Conservation (phyloP, 2,797 vertebrate genomes). For the Cyprinodon diabolis region DNA sequence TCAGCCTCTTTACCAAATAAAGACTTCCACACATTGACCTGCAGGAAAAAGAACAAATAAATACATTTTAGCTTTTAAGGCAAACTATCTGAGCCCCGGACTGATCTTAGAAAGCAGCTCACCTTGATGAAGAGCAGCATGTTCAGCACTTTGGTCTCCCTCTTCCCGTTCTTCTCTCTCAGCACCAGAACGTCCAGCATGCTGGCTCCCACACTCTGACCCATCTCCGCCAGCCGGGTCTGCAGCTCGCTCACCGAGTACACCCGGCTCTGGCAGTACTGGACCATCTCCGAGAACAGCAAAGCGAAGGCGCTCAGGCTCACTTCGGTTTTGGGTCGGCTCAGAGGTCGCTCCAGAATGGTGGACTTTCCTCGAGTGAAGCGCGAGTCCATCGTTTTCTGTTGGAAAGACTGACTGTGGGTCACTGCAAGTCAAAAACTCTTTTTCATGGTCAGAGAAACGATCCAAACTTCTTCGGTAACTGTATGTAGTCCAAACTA, state of each 20-base stretch:
- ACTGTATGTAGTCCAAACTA: too few relatives aligned
- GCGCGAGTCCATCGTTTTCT: slow-evolving; percentile 86
- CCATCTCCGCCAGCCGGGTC: slow-evolving; percentile 88
- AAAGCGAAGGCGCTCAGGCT: slow-evolving; percentile 91
- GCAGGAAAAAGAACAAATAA: neutral
- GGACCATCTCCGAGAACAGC: slow-evolving; percentile 95
- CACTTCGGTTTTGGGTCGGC: slow-evolving; percentile 88
- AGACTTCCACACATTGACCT: slow-evolving; percentile 87
- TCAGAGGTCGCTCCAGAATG: slow-evolving; percentile 88
- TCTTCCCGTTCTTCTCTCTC: slow-evolving; percentile 88
- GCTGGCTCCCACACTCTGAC: slow-evolving; percentile 89
- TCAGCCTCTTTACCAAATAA: slow-evolving; percentile 94
- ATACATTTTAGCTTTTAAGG: neutral
- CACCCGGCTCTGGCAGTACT: slow-evolving; percentile 96
- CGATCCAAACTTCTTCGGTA: too few relatives aligned
- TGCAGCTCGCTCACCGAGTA: slow-evolving; percentile 95
- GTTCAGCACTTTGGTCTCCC: slow-evolving; percentile 94
- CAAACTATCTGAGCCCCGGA: neutral
- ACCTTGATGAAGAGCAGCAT: slow-evolving; percentile 94
- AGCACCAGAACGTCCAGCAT: slow-evolving; percentile 90
- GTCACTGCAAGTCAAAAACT: too few relatives aligned
- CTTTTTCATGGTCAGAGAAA: too few relatives aligned
- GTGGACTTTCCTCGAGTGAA: slow-evolving; percentile 93
- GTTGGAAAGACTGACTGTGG: neutral
- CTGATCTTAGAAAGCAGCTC: neutral